A percentile compares a stretch with the other conserved stretches of the same genome.
Conservation (phyloP, 2,113 vertebrate species). For the Neotoma lepida region DNA sequence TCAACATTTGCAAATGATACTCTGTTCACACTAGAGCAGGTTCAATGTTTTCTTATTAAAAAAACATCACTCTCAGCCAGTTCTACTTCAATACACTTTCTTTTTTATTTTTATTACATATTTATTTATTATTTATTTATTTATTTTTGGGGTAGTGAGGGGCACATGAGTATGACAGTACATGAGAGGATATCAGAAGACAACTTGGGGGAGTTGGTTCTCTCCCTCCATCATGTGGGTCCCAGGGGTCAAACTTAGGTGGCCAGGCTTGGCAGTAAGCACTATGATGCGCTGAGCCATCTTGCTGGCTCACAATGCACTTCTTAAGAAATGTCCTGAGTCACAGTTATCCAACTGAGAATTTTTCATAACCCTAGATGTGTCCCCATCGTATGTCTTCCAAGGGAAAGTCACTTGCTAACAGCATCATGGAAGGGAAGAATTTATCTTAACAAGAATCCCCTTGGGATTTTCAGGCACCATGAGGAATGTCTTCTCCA, state of each 20-base stretch:
- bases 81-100: slow-evolving; percentile 12
- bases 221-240: not conserved
- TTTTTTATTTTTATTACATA: not conserved
- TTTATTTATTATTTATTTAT: not conserved
- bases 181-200: not conserved
- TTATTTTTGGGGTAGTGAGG: not conserved
- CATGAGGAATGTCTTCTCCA: not conserved
- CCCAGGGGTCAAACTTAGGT: not conserved
- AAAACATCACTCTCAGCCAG: not conserved
- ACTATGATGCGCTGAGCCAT: not conserved
- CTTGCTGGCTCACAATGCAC: not conserved
- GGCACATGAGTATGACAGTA: not conserved
- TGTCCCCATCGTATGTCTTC: not conserved
- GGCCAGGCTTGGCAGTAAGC: not conserved
- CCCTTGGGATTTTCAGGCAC: not conserved
- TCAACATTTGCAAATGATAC: not conserved
- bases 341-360: not conserved
- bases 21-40: not conserved
- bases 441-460: slow-evolving; percentile 28
- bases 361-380: not conserved
- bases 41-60: not conserved
- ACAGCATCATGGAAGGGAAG: not conserved
- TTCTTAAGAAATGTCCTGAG: not conserved
- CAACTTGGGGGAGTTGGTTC: not conserved
- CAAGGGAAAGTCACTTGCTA: not conserved